Evolutionary conservation across 1,140 invertebrate species (phyloP), one percentile per base, ranked within the genome.

Genomic region (Brachystomella parvula): DNA sequence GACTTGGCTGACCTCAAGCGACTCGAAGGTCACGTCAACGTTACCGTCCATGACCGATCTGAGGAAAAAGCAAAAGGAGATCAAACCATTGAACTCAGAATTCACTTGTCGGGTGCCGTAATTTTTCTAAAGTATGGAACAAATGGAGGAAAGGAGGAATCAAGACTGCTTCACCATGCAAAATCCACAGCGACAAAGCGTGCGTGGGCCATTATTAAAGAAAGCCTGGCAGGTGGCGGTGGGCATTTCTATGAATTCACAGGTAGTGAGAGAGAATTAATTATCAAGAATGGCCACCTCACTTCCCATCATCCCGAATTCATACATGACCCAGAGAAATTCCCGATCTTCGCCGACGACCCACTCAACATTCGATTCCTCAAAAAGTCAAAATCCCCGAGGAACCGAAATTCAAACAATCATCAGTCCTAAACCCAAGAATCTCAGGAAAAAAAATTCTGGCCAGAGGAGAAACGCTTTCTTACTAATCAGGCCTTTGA

Each of bases 291-390:
- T 61, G 92, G 91, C 17, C 86, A 86, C 72, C 87, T 89, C 17
- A 82, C 85, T 2, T 89, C 86, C 71, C 96, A 94, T 78, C 89
- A 94, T 74, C 90, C 89, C 58, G 88, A 93, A 74, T 95, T 94
- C 80, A 87, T 92, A 65, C 90, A 94, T 77, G 89, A 94, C 75
- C 87, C 93, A 21, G 85, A 87, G 71, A 79, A 86, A 21, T 96
- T 92, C 81, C 92, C 94, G 0, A 90, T 96, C 76, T 81, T 97
- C 17, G 89, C 92, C 17, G 94, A 96, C 79, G 94, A 97, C 81
- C 92, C 93, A 1, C 94, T 90, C 79, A 96, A 96, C 80, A 86
- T 98, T 61, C 85, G 87, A 71, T 93, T 94, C 75, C 83, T 88
- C 15, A 92, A 92, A 78, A 90, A 90, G 29, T 19, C 57, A 17